Base-by-base conservation (phyloP, 2,113 vertebrate genomes). In the Neotoma lepida region DNA sequence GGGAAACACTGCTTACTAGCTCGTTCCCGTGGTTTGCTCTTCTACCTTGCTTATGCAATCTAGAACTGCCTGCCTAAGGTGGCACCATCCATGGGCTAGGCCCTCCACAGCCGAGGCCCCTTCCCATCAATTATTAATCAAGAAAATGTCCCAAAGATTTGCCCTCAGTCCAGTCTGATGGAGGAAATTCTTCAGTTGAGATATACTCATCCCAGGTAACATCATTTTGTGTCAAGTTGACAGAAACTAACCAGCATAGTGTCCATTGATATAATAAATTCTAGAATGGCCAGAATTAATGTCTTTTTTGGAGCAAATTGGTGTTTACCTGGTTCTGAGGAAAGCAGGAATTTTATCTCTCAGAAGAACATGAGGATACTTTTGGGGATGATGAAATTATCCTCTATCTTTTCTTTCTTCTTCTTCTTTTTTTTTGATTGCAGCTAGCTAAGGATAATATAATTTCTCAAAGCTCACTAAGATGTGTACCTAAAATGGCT, bases 391-490 rank as follows among this genome's bases (percentile, higher is more conserved):
- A 74, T 68, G 84, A 51, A 41, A 56, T 87, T 81, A 17, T 30
- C 63, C 24, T 68, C 46, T 24, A 26, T 82, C 20, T 89, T 89
- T 61, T 70, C 85, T n/a, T 70, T 58, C 70, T 68, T 68, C 17
- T 73, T 71, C 66, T 66, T 77, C 14, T 84, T 89, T 39, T 80
- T 54, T 2, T 82, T 64, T 10, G 10, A 44, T 81, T 46, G 2
- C 71, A 44, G 22, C 84, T 78, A 68, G n/a, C 41, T 22, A 22
- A 94, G 74, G 39, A 86, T 44, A 54, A 33, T 44, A 61, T n/a
- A 64, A 71, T 93, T 81, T 93, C 39, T 76, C 81, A 93, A 93
- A 93, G 9, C 9, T 80, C 28, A 64, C 7, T 74, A 44, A 89
- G 39, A 39, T 78, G 2, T 22, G 20, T 12, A 66, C 20, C 44